Evolutionary conservation across 1,140 invertebrate genomes (phyloP).

Genomic region (Bombus pyrosoma): DNA sequence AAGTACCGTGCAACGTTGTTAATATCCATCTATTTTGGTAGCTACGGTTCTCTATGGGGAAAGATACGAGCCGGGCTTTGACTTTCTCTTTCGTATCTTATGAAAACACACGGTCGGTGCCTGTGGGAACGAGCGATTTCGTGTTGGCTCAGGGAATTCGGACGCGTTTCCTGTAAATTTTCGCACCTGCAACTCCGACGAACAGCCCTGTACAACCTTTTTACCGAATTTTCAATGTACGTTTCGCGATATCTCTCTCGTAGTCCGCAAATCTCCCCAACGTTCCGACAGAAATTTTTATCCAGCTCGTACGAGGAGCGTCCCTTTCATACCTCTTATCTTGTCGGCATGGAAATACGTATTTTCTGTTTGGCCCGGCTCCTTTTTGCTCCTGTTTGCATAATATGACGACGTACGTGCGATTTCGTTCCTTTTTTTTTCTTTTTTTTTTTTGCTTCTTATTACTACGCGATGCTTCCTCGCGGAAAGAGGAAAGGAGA

Average conservation of each 20-base stretch:
- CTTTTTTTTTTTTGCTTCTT: background rate
- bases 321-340: constrained; percentile 22
- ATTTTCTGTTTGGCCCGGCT: constrained; percentile 13
- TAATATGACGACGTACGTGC: background rate
- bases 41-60: background rate
- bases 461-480: constrained; percentile 47
- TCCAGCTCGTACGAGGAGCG: background rate
- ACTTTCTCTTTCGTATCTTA: constrained; percentile 13
- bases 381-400: constrained; percentile 19
- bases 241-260: background rate
- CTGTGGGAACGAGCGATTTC: constrained; percentile 42
- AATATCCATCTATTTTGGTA: constrained; percentile 41
- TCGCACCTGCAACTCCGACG: background rate
- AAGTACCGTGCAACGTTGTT: constrained; percentile 14
- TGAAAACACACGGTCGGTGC: constrained; percentile 43
- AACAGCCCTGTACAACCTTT: background rate
- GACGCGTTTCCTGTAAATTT: constrained; percentile 31
- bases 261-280: background rate
- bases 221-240: background rate
- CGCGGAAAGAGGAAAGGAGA: constrained; percentile 52
- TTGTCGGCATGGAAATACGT: constrained; percentile 14
- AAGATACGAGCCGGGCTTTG: background rate
- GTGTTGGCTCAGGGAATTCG: constrained; percentile 11
- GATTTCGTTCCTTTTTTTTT: background rate
- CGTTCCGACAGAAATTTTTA: constrained; percentile 20